These are phyloP conservation scores for Euura lappo DNA, from an alignment of 1,140 invertebrate species.

Conservation along the genomic window DNA sequence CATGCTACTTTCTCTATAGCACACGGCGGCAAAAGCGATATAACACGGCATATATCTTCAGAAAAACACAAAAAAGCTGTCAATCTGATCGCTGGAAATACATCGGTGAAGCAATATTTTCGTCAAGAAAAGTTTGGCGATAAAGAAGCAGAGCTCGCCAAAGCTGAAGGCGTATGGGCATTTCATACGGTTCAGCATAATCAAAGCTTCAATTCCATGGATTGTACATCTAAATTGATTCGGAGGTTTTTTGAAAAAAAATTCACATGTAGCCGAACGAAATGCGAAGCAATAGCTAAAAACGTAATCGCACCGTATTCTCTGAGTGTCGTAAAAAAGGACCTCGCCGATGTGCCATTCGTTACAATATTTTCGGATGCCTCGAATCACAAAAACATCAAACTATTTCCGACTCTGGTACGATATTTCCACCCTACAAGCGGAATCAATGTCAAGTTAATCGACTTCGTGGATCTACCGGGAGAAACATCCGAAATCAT, in stretches of 20 bases:
- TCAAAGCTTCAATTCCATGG: conserved; percentile 35
- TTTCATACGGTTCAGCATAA: conserved; percentile 30
- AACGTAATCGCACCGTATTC: conserved; percentile 25
- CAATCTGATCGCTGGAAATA: conserved; percentile 40
- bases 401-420: conserved; percentile 27
- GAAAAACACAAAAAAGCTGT: conserved; percentile 47
- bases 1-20: conserved; percentile 41
- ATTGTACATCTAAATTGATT: conserved; percentile 32
- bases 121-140: conserved; percentile 12
- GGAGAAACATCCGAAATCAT: conserved; percentile 31
- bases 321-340: conserved; percentile 15
- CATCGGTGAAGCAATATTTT: conserved; percentile 38
- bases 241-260: conserved; percentile 30
- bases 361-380: conserved; percentile 30
- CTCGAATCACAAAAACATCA: conserved; percentile 29
- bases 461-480: conserved; percentile 26
- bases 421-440: conserved; percentile 27
- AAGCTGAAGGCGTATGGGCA: conserved; percentile 25
- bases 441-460: conserved; percentile 28
- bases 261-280: conserved; percentile 32
- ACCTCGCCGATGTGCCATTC: conserved; percentile 16
- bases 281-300: conserved; percentile 29
- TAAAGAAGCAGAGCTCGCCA: conserved; percentile 17
- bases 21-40: conserved; percentile 44
- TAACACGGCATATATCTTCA: conserved; percentile 47